Conservation (phyloP, 2,888 invertebrate genomes). For the Pterostichus madidus region DNA sequence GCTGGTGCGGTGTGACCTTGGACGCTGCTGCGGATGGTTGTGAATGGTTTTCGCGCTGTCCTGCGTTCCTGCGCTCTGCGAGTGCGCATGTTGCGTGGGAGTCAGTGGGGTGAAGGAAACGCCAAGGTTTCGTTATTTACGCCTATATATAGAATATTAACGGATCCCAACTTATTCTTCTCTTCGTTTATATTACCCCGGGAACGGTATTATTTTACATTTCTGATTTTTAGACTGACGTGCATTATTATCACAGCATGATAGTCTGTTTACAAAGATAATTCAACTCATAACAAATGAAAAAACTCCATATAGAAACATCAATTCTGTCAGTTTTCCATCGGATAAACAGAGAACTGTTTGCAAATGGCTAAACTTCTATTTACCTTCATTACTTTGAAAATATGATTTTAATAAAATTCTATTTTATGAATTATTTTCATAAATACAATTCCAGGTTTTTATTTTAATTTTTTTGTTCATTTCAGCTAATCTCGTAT, state of each 20-base stretch:
- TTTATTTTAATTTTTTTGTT: too few species aligned
- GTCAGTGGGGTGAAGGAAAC: background rate
- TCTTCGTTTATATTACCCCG: constrained; percentile 27
- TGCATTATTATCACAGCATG: constrained; percentile 10
- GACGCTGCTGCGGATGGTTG: constrained; percentile 13
- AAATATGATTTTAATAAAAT: too few species aligned
- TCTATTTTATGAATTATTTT: too few species aligned
- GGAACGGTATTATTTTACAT: constrained; percentile 14
- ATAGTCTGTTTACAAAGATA: background rate
- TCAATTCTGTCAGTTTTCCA: too few species aligned
- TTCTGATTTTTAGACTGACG: constrained; percentile 18
- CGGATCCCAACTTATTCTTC: constrained; percentile 48
- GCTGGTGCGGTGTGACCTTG: constrained; percentile 27
- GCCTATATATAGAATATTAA: constrained; percentile 55
- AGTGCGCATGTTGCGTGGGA: constrained; percentile 37
- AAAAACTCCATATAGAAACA: too few species aligned
- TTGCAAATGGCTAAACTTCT: too few species aligned
- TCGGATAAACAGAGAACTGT: too few species aligned
- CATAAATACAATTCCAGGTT: too few species aligned
- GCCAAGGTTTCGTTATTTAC: constrained; percentile 41
- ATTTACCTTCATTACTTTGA: too few species aligned
- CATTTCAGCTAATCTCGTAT: too few species aligned
- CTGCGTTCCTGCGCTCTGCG: constrained; percentile 19
- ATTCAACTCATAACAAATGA: too few species aligned
- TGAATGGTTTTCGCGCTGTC: constrained; percentile 36